Evolutionary conservation across 2,888 invertebrate genomes (phyloP).

Genomic region (Deilephila elpenor): DNA sequence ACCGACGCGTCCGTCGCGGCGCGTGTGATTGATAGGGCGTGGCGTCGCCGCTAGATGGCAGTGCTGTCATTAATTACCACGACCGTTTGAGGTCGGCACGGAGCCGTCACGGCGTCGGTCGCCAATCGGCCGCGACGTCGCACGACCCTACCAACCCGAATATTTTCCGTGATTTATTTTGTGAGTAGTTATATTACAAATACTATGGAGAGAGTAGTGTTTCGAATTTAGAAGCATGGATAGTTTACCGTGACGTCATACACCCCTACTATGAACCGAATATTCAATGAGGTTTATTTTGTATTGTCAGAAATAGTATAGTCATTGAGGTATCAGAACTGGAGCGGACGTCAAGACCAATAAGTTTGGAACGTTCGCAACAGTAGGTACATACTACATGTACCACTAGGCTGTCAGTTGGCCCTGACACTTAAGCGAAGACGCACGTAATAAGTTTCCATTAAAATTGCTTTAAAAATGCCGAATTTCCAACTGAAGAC

Average conservation of each 20-base stretch:
- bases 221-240: not conserved
- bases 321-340: no score
- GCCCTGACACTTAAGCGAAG: no score
- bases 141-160: constrained; percentile 49
- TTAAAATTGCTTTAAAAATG: no score
- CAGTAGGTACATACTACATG: no score
- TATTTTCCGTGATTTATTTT: constrained; percentile 18
- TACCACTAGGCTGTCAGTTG: no score
- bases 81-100: constrained; percentile 49
- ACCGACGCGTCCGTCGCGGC: constrained; percentile 38
- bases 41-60: constrained; percentile 77
- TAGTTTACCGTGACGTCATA: no score
- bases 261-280: constrained; percentile 28
- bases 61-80: constrained; percentile 74
- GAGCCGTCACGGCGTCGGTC: constrained; percentile 52
- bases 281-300: not conserved
- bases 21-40: constrained; percentile 77
- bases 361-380: no score
- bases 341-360: no score
- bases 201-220: not conserved
- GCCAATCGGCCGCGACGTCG: constrained; percentile 65
- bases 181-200: not conserved
- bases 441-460: no score
- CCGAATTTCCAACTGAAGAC: no score
- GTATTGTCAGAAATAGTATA: not conserved